Evolutionary conservation across 2,888 invertebrate species (phyloP).

Genomic region (Clunio marinus): DNA sequence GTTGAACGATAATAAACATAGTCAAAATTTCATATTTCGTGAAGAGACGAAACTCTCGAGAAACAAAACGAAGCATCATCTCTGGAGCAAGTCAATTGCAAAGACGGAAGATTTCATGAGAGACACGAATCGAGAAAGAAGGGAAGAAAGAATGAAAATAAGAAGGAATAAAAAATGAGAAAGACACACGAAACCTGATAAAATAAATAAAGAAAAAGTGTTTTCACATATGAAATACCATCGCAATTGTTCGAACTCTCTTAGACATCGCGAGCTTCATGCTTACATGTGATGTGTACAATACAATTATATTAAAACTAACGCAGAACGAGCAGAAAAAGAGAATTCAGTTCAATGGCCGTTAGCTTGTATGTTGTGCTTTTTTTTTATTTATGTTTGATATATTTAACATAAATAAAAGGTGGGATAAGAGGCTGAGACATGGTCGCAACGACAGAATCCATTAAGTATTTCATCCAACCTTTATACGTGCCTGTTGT

Average conservation of each 20-base stretch:
- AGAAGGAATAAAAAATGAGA: neutral
- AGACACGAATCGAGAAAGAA: neutral
- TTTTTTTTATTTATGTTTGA: slow-evolving; percentile 22
- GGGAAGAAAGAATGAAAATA: neutral
- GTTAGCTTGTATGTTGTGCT: slow-evolving; percentile 13
- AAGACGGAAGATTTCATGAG: no score
- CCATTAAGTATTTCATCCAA: neutral
- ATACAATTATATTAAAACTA: neutral
- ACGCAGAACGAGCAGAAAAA: neutral
- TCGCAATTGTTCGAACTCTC: slow-evolving; percentile 13
- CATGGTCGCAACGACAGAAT: neutral
- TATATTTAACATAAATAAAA: slow-evolving; percentile 8
- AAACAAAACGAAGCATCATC: neutral
- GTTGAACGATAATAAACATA: neutral
- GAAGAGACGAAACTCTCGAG: no score
- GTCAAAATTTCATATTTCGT: no score
- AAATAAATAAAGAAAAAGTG: slow-evolving; percentile 1
- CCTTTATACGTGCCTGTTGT: neutral
- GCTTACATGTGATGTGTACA: slow-evolving; percentile 4
- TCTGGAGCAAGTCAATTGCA: neutral
- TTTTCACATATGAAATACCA: neutral
- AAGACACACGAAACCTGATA: slow-evolving; percentile 26
- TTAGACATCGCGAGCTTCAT: neutral
- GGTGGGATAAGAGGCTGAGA: neutral
- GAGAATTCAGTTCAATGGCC: slow-evolving; percentile 32